phyloP scores from a whole-genome alignment of 1,140 invertebrate species.

The Belonocnema kinseyi region DNA sequence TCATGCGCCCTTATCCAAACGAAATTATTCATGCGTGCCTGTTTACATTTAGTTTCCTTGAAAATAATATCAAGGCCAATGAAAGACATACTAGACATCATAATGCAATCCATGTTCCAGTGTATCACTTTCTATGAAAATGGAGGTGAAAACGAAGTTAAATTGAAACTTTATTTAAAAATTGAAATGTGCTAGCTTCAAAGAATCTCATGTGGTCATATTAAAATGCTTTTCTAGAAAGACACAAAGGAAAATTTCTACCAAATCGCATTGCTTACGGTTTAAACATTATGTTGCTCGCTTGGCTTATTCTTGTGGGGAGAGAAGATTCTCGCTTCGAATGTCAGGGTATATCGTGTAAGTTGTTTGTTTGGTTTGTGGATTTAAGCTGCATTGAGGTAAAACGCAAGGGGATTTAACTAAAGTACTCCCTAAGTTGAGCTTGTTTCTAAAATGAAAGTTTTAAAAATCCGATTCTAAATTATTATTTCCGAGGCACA shows the following conservation, averaged over 20 bases:
- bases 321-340: constrained; percentile 34
- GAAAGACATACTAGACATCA: no score
- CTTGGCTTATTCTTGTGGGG: constrained; percentile 49
- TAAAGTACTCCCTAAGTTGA: constrained; percentile 45
- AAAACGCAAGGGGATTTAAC: constrained; percentile 58
- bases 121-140: no score
- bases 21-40: no score
- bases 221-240: no score
- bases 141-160: no score
- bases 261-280: constrained; percentile 54
- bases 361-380: constrained; percentile 28
- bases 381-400: constrained; percentile 50
- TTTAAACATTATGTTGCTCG: constrained; percentile 36
- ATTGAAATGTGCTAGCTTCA: no score
- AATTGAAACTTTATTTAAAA: no score
- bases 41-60: no score
- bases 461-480: constrained; percentile 1
- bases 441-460: constrained; percentile 37
- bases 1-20: no score
- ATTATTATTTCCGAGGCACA: neutral
- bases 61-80: no score
- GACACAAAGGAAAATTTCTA: constrained; percentile 36
- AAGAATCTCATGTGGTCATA: no score
- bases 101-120: no score
- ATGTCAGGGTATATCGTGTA: constrained; percentile 46